Evolutionary conservation across 2,888 invertebrate species (phyloP).

Genomic region (Drosophila neutralis): DNA sequence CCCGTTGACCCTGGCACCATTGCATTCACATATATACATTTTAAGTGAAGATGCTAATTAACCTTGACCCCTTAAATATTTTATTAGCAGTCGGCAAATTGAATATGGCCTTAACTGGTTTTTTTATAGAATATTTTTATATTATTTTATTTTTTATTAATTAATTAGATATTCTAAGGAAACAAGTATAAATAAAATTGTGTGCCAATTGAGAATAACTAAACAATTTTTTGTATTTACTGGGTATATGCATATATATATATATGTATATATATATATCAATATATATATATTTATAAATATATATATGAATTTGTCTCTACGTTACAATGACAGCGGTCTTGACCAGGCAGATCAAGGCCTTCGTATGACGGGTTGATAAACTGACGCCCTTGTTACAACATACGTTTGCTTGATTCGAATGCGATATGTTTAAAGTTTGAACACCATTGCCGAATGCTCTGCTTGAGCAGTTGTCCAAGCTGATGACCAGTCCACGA

Average conservation of each 20-base stretch:
- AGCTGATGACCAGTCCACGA: slow-evolving; percentile 33
- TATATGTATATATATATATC: not conserved
- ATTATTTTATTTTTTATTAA: not conserved
- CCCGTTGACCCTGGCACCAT: slow-evolving; percentile 35
- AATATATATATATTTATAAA: not conserved
- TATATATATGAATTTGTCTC: not conserved
- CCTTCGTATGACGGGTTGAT: slow-evolving; percentile 37
- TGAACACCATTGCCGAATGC: slow-evolving; percentile 23
- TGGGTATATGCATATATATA: no score
- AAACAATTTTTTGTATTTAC: not conserved
- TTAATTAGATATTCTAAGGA: not conserved
- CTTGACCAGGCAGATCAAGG: slow-evolving; percentile 47
- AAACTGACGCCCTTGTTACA: slow-evolving; percentile 40
- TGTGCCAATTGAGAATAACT: not conserved
- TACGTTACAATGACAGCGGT: slow-evolving; percentile 1
- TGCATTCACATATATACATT: not conserved
- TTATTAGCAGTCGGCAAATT: slow-evolving; percentile 14
- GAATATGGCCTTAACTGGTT: slow-evolving; percentile 51
- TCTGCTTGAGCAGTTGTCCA: slow-evolving; percentile 4
- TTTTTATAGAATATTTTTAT: slow-evolving; percentile 1
- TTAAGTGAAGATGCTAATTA: not conserved
- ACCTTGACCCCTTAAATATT: slow-evolving; percentile 20
- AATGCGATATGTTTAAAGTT: slow-evolving; percentile 28
- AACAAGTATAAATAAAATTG: not conserved
- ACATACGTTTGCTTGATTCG: slow-evolving; percentile 11